Evolutionary conservation across 2,113 vertebrate genomes (phyloP), one percentile per base, ranked within the genome.

Genomic region (Sylvietta virens): DNA sequence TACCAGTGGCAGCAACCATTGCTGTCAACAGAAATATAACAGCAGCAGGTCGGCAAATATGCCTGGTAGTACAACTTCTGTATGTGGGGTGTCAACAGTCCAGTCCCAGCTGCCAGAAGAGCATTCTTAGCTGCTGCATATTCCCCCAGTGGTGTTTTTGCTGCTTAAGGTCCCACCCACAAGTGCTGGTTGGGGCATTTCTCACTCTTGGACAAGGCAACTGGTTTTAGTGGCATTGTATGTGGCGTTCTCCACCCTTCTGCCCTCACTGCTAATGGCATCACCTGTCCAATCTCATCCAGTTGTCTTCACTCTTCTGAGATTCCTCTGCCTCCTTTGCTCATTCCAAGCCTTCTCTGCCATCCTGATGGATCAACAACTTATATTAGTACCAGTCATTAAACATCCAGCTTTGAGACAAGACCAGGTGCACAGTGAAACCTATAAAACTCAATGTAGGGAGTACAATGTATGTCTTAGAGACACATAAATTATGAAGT

Each of bases 381-480:
- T 92, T 69, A 54, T 50, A 61, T 31, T 39, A 66, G 28, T 42
- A 53, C 16, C 22, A 86, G 21, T 24, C 23, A 58, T 66, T 65
- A 86, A 77, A 83, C 23, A 88, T 10, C 16, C 35, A 81, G 35
- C 37, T 77, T 66, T 73, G 64, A 91, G 27, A 70, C 33, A 73
- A 81, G 28, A 67, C 16, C 28, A 79, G 7, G 11, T 57, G 70
- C 19, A 11, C 70, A 45, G n/a, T 11, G 8, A 72, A 73, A 58
- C 9, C n/a, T 31, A 9, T 61, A 65, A 69, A 54, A 5, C 8
- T 53, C 74, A 42, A 4, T 0, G 0, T 6, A 79, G 1, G 0
- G 16, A 83, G n/a, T n/a, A n/a, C 10, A 61, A 33, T 4, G 4
- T 26, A n/a, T n/a, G 8, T 60, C 42, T 17, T 37, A 77, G 6